phyloP scores from a whole-genome alignment of 2,113 vertebrate genomes.

The Naja naja region DNA sequence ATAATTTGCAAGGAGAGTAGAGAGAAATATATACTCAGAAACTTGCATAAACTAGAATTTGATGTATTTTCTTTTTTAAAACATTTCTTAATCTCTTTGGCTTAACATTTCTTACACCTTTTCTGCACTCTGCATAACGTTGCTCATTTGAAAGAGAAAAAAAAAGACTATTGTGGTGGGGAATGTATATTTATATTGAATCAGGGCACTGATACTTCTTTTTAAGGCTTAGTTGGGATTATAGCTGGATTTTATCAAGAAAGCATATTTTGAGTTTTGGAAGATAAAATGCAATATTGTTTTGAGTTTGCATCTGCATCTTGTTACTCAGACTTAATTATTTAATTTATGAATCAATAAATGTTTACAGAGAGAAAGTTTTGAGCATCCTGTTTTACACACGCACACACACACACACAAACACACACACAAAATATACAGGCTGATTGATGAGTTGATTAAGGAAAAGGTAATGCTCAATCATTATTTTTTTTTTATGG shows the following conservation, averaged over 20 bases:
- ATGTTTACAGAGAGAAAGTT: background rate
- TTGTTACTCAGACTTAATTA: background rate
- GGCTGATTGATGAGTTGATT: background rate
- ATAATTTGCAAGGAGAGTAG: background rate
- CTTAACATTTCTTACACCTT: background rate
- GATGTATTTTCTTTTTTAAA: background rate
- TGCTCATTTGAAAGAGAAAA: background rate
- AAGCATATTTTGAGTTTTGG: background rate
- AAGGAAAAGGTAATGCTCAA: background rate
- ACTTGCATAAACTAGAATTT: background rate
- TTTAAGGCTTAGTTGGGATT: background rate
- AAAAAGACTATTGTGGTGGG: background rate
- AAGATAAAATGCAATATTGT: background rate
- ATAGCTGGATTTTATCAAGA: background rate
- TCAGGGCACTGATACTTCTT: background rate
- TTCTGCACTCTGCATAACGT: background rate
- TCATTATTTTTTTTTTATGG: background rate
- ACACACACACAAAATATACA: no score
- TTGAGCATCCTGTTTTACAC: background rate
- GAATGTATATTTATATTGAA: background rate
- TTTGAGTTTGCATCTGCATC: background rate
- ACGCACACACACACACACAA: no score
- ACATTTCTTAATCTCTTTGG: background rate
- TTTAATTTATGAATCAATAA: background rate
- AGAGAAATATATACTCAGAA: background rate